Evolutionary conservation across 2,888 invertebrate genomes (phyloP), one percentile per base, ranked within the genome.

Genomic region (Mayetiola destructor): DNA sequence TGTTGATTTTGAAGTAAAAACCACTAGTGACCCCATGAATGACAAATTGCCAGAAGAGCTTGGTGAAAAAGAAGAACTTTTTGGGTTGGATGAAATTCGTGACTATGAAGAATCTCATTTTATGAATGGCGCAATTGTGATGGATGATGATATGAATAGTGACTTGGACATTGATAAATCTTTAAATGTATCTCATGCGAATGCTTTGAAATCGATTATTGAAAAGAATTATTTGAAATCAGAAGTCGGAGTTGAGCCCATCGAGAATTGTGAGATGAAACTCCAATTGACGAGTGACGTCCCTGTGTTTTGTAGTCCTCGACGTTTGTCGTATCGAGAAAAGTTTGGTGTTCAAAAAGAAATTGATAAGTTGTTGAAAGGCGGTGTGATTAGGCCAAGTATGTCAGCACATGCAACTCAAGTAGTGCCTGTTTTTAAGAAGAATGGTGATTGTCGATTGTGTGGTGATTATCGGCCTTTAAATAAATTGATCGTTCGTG

Each of bases 331-430:
- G 1, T 58, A 32, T 39, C 14, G n/a, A 18, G 58, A 61, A 36
- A 48, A 58, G 2, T 18, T 37, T 2, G 56, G 35, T 10, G 58
- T 62, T 21, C 48, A 57, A 4, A 8, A 42, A 10, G 36, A 58
- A 23, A 30, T 62, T 1, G 58, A 60, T n/a, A 52, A 59, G 5
- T 56, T 60, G 35, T 16, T 56, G 10, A 5, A 58, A 53, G 58
- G 62, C 35, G 59, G 59, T 12, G 60, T 62, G 29, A 59, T 62
- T 14, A 55, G 58, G 39, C 32, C 18, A 6, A 60, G 57, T 29
- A 57, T 30, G 37, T 66, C 65, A 0, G 59, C 61, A n/a, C 66
- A 61, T 56, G 60, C 63, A 5, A 65, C 65, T 55, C 65, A 65
- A 1, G 59, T 66, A n/a, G 60, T 65, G 16, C 36, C 66, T 3